phyloP scores from a whole-genome alignment of 2,113 vertebrate species.

The Alethe diademata region DNA sequence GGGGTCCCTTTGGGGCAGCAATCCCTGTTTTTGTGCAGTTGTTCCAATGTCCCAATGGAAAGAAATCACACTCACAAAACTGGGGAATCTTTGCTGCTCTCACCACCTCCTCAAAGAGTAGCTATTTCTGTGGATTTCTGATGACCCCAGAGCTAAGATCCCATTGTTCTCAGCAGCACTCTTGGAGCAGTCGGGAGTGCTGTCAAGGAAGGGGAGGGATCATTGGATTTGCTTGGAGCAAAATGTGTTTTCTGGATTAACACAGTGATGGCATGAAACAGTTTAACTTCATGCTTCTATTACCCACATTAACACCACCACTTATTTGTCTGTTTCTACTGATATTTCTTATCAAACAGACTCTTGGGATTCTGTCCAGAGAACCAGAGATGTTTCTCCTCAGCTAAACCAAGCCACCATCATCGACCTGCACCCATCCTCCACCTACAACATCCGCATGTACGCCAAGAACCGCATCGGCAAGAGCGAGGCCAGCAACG shows the following conservation, averaged over 20 bases:
- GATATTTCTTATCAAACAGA: conserved; percentile 76
- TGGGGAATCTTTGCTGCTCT: not conserved
- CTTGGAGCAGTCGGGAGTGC: not conserved
- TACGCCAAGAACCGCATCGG: conserved; percentile 98
- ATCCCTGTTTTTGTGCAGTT: not conserved
- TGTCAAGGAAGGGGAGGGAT: not conserved
- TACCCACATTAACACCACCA: not conserved
- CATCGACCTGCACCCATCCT: conserved; percentile 98
- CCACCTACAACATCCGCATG: conserved; percentile 99
- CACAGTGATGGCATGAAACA: not conserved
- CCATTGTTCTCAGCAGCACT: not conserved
- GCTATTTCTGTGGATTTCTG: not conserved
- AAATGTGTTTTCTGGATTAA: not conserved
- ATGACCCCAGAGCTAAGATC: not conserved
- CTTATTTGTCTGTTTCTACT: not conserved
- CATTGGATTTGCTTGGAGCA: not conserved
- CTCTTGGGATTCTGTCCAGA: conserved; percentile 96
- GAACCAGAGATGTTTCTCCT: conserved; percentile 98
- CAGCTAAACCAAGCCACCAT: conserved; percentile 99
- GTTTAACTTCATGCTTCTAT: not conserved
- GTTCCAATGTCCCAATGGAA: not conserved
- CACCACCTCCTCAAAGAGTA: not conserved
- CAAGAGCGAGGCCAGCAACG: conserved; percentile 97
- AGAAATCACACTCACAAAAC: not conserved
- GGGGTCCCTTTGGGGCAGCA: not conserved